Base-by-base conservation (phyloP, 2,888 invertebrate genomes). In the Mesopsocus fuscifrons region DNA sequence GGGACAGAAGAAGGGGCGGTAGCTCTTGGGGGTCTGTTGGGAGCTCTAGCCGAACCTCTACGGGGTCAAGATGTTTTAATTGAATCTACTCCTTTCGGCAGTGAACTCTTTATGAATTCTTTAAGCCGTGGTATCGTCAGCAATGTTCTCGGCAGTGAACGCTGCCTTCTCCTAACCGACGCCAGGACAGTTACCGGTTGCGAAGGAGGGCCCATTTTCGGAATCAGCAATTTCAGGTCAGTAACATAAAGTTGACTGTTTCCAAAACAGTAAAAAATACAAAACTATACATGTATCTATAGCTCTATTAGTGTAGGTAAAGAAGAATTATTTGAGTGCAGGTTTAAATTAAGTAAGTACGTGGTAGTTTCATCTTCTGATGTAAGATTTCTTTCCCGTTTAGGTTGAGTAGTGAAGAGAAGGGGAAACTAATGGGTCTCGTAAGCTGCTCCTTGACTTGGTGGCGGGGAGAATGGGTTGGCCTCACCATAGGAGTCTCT, bases 381-480 rank as follows among this genome's bases (percentile, higher is more conserved):
- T n/a, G n/a, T n/a, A n/a, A n/a, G n/a, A n/a, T n/a, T n/a, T n/a
- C n/a, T n/a, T 15, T 5, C 4, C 20, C 21, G 17, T 38, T 3
- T 21, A 38, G 38, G 6, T 18, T 38, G 20, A 21, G 21, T 20
- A 38, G 20, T 5, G 38, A 15, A 4, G 38, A 38, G 8, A 38
- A 38, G 21, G 38, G 38, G 17, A 38, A 38, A 38, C 18, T 38
- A 5, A 13, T 56, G 45, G 74, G 72, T 33, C 59, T 66, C 48
- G 68, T 73, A 49, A 63, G 72, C 34, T 69, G 69, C 51, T 63
- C 69, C 50, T 63, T 71, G 50, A 68, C 68, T 45, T 72, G 72
- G 72, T 72, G 71, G 62, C 64, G 68, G 22, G 70, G 70, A 5
- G 74, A 74, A 59, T 70, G 71, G 68, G 68, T 72, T 47, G 72